Base-by-base conservation (phyloP, 1,140 invertebrate genomes). In the Ceratina australensis region DNA sequence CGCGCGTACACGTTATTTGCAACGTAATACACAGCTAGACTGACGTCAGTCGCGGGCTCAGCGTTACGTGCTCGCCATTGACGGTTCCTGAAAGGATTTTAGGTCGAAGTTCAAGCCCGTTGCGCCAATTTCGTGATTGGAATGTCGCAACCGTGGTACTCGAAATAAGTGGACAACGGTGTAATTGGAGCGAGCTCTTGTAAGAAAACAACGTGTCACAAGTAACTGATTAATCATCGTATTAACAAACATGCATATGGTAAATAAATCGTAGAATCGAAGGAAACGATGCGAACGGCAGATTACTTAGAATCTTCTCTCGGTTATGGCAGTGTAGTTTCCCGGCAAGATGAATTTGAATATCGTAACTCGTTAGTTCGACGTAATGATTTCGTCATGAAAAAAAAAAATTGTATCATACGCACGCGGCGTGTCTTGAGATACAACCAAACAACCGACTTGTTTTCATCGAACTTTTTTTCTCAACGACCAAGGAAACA, bases 21-120 rank as follows among this genome's bases (percentile, higher is more conserved):
- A 42, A 42, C 8, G 33, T 10, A 42, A 42, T 42, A 42, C 33
- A 42, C 10, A 42, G 33, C 10, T 42, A 10, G 2, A 42, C 10
- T 42, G 5, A 42, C 5, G 33, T 42, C 33, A 42, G 33, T 8
- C 3, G 0, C 10, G 8, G 33, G 5, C 33, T 42, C 33, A 7
- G 33, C 33, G 33, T 42, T 42, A 42, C 33, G 2, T 3, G 33
- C 33, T 10, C 33, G 5, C 5, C 5, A 10, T 42, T 42, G 13
- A 69, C 13, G 64, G 3, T 59, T 20, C n/a, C 64, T 15, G 3
- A 60, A 67, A 59, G 24, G 57, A 10, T 16, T 26, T n/a, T n/a
- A 52, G 24, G 71, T 64, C 64, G n/a, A 60, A 26, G 24, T 28
- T 74, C 61, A 57, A 57, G 33, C 26, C 7, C 33, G 33, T 15